A percentile compares a stretch with the other conserved stretches of the same genome.
These are phyloP conservation scores for Caenorhabditis auriculariae DNA, from an alignment of 2,888 invertebrate species.

Conservation along the genomic window DNA sequence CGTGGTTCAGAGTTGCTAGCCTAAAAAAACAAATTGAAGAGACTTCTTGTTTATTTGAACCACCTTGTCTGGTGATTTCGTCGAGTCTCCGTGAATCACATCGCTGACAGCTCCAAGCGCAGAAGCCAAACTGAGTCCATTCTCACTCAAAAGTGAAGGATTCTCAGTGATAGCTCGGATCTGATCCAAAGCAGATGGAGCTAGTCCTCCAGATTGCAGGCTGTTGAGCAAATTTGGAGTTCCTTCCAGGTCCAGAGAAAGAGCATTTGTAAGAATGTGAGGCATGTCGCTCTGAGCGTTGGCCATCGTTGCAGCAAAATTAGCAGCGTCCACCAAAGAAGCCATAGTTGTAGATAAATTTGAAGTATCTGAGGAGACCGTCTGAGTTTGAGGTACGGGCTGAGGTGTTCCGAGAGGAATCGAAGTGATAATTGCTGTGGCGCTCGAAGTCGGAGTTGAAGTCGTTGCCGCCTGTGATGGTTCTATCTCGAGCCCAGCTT, in stretches of 20 bases:
- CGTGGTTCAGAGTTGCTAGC: constrained; percentile 16
- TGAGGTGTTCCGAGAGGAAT: too few species aligned
- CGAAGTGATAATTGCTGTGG: too few species aligned
- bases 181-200: constrained; percentile 51
- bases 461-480: constrained; percentile 18
- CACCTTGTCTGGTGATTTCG: constrained; percentile 64
- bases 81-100: constrained; percentile 52
- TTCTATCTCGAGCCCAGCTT: constrained; percentile 57
- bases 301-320: constrained; percentile 18
- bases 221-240: constrained; percentile 17
- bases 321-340: constrained; percentile 36
- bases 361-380: constrained; percentile 13
- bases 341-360: constrained; percentile 46
- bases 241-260: constrained; percentile 13
- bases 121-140: constrained; percentile 24
- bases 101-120: constrained; percentile 32
- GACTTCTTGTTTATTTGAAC: not conserved
- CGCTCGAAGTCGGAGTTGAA: too few species aligned
- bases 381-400: constrained; percentile 8
- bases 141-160: constrained; percentile 65
- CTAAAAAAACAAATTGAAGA: not conserved
- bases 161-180: constrained; percentile 70
- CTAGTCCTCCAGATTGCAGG: constrained; percentile 5
- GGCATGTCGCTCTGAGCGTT: constrained; percentile 6
- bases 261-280: constrained; percentile 5